phyloP scores from a whole-genome alignment of 2,797 vertebrate species.

The Muraenolepis orangiensis region DNA sequence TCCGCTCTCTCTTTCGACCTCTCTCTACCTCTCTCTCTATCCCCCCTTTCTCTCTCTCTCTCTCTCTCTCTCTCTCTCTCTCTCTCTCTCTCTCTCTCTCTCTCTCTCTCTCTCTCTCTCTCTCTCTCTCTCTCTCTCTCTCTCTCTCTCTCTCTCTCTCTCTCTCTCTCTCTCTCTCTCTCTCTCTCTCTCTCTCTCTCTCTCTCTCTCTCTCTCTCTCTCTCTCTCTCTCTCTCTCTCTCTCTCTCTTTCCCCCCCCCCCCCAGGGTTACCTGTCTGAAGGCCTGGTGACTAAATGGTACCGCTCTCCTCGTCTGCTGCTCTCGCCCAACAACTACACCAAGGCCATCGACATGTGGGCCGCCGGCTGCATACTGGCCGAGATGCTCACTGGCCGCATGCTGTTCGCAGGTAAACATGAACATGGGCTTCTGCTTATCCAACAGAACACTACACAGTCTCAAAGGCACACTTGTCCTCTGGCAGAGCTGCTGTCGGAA shows the following conservation, averaged over 20 bases:
- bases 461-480: too few relatives aligned
- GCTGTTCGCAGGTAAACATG: slow-evolving; percentile 91
- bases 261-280: slow-evolving; percentile 96
- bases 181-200: background rate
- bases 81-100: background rate
- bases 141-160: background rate
- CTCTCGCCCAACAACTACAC: slow-evolving; percentile 99
- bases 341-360: slow-evolving; percentile 99
- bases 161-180: background rate
- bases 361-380: slow-evolving; percentile 96
- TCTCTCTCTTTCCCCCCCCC: too few relatives aligned
- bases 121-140: background rate
- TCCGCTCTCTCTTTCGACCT: background rate
- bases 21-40: background rate
- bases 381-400: slow-evolving; percentile 99
- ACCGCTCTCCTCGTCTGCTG: slow-evolving; percentile 95
- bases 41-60: too few relatives aligned
- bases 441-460: background rate
- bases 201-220: background rate
- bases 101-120: slow-evolving; percentile 1
- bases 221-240: background rate
- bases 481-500: too few relatives aligned
- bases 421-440: background rate
- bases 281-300: slow-evolving; percentile 99
- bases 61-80: background rate